Evolutionary conservation across 2,888 invertebrate species (phyloP).

Genomic region (Monochamus alternatus): DNA sequence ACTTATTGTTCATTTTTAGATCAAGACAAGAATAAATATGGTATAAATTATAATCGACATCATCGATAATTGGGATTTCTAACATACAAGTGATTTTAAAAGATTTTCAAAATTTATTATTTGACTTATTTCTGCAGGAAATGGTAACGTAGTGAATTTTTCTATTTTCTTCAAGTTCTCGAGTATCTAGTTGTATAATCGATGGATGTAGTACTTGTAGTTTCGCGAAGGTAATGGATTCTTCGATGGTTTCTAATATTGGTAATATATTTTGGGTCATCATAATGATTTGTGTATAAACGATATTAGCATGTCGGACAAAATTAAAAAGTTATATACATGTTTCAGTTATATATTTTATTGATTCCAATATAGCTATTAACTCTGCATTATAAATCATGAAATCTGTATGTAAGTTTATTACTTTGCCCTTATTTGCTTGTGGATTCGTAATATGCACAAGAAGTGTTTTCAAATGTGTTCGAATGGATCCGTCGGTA

Average conservation of each 20-base stretch:
- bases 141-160: not conserved
- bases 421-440: too few relatives aligned
- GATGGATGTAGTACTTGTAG: too few relatives aligned
- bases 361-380: too few relatives aligned
- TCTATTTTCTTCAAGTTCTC: not conserved
- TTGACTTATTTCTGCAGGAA: not conserved
- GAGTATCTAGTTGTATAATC: not conserved
- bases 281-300: not conserved
- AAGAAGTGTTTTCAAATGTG: too few relatives aligned
- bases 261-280: too few relatives aligned
- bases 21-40: not conserved
- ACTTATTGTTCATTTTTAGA: not conserved
- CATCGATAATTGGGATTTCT: slow-evolving; percentile 1
- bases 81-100: not conserved
- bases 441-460: too few relatives aligned
- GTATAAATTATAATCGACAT: not conserved
- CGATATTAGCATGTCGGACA: not conserved
- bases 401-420: too few relatives aligned
- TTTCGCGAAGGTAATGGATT: not conserved
- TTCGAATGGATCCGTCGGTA: too few relatives aligned
- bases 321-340: too few relatives aligned
- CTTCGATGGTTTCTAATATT: not conserved
- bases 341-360: too few relatives aligned
- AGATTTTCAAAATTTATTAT: not conserved
- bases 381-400: too few relatives aligned